phyloP scores from a whole-genome alignment of 2,888 invertebrate genomes.

The Dorcus parallelipipedus region DNA sequence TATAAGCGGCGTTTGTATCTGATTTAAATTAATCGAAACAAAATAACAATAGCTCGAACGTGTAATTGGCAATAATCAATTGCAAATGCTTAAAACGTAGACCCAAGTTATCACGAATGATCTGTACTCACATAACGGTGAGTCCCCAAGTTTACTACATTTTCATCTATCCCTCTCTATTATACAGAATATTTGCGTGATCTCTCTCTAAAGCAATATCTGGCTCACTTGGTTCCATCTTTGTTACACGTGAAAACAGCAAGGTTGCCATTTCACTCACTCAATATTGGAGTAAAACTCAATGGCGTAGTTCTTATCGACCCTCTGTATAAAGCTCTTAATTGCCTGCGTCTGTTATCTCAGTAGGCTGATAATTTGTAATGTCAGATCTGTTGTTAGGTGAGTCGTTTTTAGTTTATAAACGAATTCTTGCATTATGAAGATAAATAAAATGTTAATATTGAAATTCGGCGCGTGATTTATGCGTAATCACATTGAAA shows the following conservation, averaged over 20 bases:
- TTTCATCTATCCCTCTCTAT: conserved; percentile 20
- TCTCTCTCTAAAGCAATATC: conserved; percentile 20
- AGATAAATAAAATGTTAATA: not conserved
- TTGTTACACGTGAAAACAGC: conserved; percentile 8
- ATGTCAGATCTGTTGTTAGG: conserved; percentile 41
- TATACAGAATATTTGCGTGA: conserved; percentile 15
- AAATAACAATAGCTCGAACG: not conserved
- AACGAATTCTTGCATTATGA: conserved; percentile 5
- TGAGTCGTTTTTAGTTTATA: conserved; percentile 39
- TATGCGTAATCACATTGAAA: conserved; percentile 4
- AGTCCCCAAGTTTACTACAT: conserved; percentile 27
- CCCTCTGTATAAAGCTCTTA: conserved; percentile 27
- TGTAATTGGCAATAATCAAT: not conserved
- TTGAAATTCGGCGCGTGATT: conserved; percentile 3
- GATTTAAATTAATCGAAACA: too few species aligned
- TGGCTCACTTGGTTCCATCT: conserved; percentile 17
- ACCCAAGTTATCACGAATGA: not conserved
- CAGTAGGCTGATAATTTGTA: conserved; percentile 40
- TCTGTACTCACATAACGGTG: conserved; percentile 22
- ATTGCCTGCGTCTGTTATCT: conserved; percentile 33
- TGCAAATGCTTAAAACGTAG: not conserved
- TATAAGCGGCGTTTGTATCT: too few species aligned
- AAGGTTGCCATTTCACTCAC: conserved; percentile 12
- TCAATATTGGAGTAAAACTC: conserved; percentile 19
- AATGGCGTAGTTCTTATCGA: conserved; percentile 22